Base-by-base conservation (phyloP, 2,888 invertebrate species). In the Saturnia pavonia region DNA sequence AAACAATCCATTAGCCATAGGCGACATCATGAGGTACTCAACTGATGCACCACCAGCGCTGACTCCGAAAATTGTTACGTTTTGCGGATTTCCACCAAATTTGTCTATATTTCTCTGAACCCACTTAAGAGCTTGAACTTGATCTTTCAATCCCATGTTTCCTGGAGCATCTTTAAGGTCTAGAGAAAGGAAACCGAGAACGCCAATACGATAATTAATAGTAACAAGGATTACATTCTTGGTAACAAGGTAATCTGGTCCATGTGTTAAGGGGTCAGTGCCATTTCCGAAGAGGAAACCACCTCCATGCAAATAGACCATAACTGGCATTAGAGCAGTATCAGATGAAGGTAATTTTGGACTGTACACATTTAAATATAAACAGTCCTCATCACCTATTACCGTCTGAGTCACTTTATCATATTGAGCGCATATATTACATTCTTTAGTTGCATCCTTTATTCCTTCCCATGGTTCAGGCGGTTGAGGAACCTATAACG, bases 291-390 rank as follows among this genome's bases (percentile, higher is more conserved):
- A 88, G 14, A 92, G 57, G 74, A 94, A 94, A 1, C 94, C 94
- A 7, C 94, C 94, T 27, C 94, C 94, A 73, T 94, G 94, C 12
- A 92, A 77, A 73, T 87, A 94, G 1, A 94, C 88, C 94, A 94
- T 94, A 0, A 94, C 94, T 2, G 94, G 92, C 11, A 88, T 74
- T 6, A 76, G 75, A 16, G 74, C 43, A 11, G 73, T 66, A 16
- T 74, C 76, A 34, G 75, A 72, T 12, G 79, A 68, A 0, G 88
- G 87, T 74, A 95, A 78, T 72, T 83, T 90, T 1, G 96, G 95
- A 25, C 95, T 95, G 80, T 95, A 96, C 0, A 97, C 95, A 82
- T 97, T 97, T 34, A 97, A 83, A 77, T 95, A 96, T 9, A 97
- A 89, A 74, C 96, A 97, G 81, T 96, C 95, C 80, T 95, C 95